Conservation (phyloP, 2,113 vertebrate species). For the Erpornis zantholeuca region DNA sequence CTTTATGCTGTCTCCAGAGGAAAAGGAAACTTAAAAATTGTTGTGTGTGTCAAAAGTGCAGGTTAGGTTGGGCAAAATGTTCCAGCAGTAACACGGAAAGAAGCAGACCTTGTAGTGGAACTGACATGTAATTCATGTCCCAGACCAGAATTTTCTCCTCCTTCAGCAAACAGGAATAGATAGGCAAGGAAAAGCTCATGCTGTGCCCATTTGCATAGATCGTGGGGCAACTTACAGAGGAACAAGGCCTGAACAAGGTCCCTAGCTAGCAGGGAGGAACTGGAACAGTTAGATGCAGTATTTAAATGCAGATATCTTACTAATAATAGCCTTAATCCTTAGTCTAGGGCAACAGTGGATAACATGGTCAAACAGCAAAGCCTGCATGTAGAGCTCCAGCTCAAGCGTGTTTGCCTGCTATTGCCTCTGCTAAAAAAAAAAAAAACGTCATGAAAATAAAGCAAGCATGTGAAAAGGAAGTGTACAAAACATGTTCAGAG, state of each 20-base stretch:
- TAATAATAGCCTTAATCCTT: not conserved
- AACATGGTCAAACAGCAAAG: not conserved
- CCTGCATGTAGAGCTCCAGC: not conserved
- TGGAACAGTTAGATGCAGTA: not conserved
- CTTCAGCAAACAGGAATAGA: not conserved
- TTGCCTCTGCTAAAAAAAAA: not conserved
- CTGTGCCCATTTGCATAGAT: rapidly evolving
- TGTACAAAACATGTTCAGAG: not conserved
- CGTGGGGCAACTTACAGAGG: not conserved
- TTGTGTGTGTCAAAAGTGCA: not conserved
- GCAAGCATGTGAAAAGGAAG: not conserved
- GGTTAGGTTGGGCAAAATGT: not conserved
- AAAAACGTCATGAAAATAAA: not conserved
- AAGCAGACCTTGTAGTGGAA: not conserved
- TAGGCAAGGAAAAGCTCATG: not conserved
- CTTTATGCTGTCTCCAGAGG: not conserved
- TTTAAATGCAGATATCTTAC: not conserved
- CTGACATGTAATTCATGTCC: not conserved
- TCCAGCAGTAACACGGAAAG: not conserved
- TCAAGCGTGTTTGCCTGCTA: not conserved
- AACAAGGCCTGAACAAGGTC: not conserved
- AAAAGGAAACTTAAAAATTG: not conserved
- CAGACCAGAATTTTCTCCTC: not conserved
- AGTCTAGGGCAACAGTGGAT: not conserved
- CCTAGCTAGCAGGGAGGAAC: not conserved